A percentile compares a stretch with the other conserved stretches of the same genome.
These are phyloP conservation scores for Aphelenchoides fujianensis DNA, from an alignment of 1,140 invertebrate species.

Conservation along the genomic window DNA sequence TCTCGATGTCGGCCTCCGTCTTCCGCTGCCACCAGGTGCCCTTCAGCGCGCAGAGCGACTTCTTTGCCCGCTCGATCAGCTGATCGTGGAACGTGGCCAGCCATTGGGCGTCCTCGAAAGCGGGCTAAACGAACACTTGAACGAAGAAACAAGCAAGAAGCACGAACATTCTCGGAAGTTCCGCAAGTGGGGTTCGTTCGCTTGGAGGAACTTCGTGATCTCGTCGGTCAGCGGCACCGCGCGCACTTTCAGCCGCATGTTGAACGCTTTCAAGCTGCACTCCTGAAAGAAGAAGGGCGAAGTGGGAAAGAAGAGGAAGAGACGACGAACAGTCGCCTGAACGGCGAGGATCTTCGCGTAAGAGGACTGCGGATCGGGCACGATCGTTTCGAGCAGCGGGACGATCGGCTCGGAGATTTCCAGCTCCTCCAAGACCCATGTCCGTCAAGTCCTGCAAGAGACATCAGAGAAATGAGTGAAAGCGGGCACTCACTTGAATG, in stretches of 20 bases:
- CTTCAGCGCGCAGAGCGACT: conserved; percentile 68
- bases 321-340: conserved; percentile 44
- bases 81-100: conserved; percentile 63
- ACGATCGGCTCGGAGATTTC: conserved; percentile 90
- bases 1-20: conserved; percentile 67
- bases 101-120: conserved; percentile 11
- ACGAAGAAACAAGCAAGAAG: neutral
- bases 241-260: conserved; percentile 73
- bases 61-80: conserved; percentile 63
- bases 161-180: conserved; percentile 68
- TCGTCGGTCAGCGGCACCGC: conserved; percentile 75
- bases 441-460: conserved; percentile 69
- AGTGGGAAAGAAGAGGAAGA: neutral
- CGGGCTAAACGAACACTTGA: neutral
- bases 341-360: conserved; percentile 43
- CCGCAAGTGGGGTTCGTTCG: conserved; percentile 74
- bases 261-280: conserved; percentile 72
- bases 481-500: conserved; percentile 49
- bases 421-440: conserved; percentile 46
- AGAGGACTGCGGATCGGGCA: conserved; percentile 64
- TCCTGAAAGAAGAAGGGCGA: conserved; percentile 63
- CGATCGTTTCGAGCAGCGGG: conserved; percentile 87
- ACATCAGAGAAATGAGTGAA: conserved; percentile 17
- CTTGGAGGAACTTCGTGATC: conserved; percentile 77
- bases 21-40: conserved; percentile 60